Evolutionary conservation across 2,888 invertebrate genomes (phyloP).

Genomic region (Phortica okadai): DNA sequence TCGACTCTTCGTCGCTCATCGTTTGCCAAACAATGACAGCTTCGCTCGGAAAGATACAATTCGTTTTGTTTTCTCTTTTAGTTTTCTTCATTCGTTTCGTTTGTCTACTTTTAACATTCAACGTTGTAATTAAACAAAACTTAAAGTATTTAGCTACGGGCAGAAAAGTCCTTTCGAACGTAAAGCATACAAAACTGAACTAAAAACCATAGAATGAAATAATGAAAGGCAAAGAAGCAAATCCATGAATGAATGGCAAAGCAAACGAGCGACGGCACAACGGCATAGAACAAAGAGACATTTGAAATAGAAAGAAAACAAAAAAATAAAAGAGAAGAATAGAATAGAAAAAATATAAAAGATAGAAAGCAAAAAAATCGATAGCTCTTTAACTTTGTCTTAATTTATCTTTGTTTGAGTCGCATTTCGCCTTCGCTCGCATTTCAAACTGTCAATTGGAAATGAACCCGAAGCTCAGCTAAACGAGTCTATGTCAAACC

Average conservation of each 20-base stretch:
- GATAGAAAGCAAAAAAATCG: not conserved
- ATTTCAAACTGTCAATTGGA: not conserved
- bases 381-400: constrained; percentile 26
- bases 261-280: not conserved
- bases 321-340: not conserved
- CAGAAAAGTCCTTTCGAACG: constrained; percentile 49
- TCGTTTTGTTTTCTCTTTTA: not conserved
- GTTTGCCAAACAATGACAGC: not conserved
- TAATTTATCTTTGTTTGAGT: constrained; percentile 23
- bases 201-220: not conserved
- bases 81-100: not conserved
- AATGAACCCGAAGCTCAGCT: not conserved
- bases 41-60: not conserved
- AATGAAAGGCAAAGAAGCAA: not conserved
- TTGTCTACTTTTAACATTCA: constrained; percentile 28
- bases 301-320: not conserved
- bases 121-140: constrained; percentile 61
- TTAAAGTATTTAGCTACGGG: constrained; percentile 55
- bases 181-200: constrained; percentile 38
- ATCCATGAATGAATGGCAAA: constrained; percentile 1
- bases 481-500: not conserved
- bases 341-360: not conserved
- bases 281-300: not conserved
- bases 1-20: not conserved
- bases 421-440: not conserved